Conservation (phyloP, 2,797 vertebrate genomes). For the Betta splendens region DNA sequence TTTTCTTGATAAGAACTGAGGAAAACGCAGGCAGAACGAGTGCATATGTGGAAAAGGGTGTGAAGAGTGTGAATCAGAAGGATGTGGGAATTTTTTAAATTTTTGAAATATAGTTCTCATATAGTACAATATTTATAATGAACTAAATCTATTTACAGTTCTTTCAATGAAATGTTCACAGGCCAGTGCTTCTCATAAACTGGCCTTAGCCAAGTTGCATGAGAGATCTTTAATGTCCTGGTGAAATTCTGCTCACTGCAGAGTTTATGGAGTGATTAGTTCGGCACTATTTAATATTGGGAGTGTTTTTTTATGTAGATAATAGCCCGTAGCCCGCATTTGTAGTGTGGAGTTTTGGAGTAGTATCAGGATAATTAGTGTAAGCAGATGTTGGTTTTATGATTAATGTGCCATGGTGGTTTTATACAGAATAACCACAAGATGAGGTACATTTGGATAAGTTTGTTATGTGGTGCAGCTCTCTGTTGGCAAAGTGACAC, state of each 20-base stretch:
- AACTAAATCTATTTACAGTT: too few species aligned
- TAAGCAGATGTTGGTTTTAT: not conserved
- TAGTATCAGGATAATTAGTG: not conserved
- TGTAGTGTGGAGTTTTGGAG: not conserved
- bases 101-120: too few species aligned
- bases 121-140: too few species aligned
- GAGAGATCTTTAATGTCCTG: constrained; percentile 2
- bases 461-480: not conserved
- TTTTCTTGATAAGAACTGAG: constrained; percentile 61
- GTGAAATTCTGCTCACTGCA: not conserved
- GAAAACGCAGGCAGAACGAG: not conserved
- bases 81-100: not conserved
- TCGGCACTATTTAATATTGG: not conserved
- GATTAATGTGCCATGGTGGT: not conserved
- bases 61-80: constrained; percentile 2
- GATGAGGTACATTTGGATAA: not conserved
- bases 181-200: too few species aligned
- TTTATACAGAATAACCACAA: not conserved
- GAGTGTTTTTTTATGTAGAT: not conserved
- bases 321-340: constrained; percentile 1
- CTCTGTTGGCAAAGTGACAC: not conserved
- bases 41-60: constrained; percentile 1
- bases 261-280: not conserved
- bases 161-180: too few species aligned
- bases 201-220: not conserved